Base-by-base conservation (phyloP, 1,140 invertebrate genomes). In the Cydia splendana region DNA sequence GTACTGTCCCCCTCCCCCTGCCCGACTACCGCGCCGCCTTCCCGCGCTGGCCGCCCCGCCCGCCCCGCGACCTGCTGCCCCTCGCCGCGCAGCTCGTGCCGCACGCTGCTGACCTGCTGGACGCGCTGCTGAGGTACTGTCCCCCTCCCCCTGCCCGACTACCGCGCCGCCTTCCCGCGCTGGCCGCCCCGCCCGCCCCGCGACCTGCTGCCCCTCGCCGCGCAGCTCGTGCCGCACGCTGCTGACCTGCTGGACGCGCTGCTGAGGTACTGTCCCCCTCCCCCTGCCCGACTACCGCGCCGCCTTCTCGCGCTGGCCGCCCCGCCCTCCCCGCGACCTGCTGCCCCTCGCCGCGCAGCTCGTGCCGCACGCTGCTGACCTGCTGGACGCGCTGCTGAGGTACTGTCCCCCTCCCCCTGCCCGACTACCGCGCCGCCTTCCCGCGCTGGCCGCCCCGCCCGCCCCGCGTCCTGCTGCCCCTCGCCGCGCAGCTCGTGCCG, bases 1-100 rank as follows among this genome's bases (percentile, higher is more conserved):
- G 62, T 89, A 30, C n/a, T 85, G 81, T 45, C 95, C 94, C 45
- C 95, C 2, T 38, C 34, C 94, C 96, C 78, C 93, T 99, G 80
- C 97, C 97, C 1, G 97, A 99, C 88, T 99, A 69, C 67, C 67
- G 12, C 24, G 24, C 67, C 67, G 24, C 28, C 67, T 30, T 30
- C 67, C 13, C 13, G 28, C 95, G 95, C 80, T 99, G 98, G 98
- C 93, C 95, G 73, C 91, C 95, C 84, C 92, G 96, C 62, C 91
- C 94, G 12, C 88, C 95, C 81, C 87, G 95, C 80, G 84, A 95
- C 34, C 81, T 91, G 75, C 82, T 92, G 71, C 88, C 90, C 80
- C 75, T 79, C 0, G 65, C 81, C 95, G 73, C 91, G 95, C 84
- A 92, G 96, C 65, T 78, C 34, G 75, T 75, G 20, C 77, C 81